A percentile compares a stretch with the other conserved stretches of the same genome.
Evolutionary conservation across 1,140 invertebrate genomes (phyloP).

Genomic region (Euglossa dilemma): DNA sequence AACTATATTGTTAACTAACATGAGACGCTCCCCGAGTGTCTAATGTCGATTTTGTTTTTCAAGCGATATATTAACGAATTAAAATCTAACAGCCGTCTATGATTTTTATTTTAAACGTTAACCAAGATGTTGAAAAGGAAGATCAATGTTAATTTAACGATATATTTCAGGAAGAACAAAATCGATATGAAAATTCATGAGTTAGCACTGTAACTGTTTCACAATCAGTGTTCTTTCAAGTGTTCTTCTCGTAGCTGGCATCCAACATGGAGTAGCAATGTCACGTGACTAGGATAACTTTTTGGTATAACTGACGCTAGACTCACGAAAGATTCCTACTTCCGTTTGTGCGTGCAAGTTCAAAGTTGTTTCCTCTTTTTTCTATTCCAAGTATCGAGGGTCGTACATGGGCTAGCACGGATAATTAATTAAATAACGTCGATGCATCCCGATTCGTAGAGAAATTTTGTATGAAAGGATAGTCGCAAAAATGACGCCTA

Average conservation of each 20-base stretch:
- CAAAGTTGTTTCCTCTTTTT: slow-evolving; percentile 14
- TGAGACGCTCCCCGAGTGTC: not conserved
- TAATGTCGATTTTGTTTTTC: not conserved
- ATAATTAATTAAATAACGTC: slow-evolving; percentile 47
- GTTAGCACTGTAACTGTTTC: not conserved
- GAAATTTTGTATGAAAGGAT: not conserved
- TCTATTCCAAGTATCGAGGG: slow-evolving; percentile 37
- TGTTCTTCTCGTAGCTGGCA: slow-evolving; percentile 50
- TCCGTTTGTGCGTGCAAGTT: not conserved
- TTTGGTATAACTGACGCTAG: slow-evolving; percentile 15
- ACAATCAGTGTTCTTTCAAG: slow-evolving; percentile 40
- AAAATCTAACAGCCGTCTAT: not conserved
- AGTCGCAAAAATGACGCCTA: not conserved
- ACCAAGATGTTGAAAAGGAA: not conserved
- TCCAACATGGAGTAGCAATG: slow-evolving; percentile 13
- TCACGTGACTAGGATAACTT: slow-evolving; percentile 19
- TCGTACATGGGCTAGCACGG: slow-evolving; percentile 30
- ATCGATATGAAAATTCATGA: not conserved
- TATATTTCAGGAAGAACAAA: not conserved
- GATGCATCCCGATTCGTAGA: slow-evolving; percentile 7
- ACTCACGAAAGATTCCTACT: slow-evolving; percentile 7
- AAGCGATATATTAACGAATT: not conserved
- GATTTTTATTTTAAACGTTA: not conserved
- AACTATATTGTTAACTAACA: not conserved
- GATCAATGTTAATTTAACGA: no score